Evolutionary conservation across 2,113 vertebrate genomes (phyloP).

Genomic region (Thinocorus orbignyianus): DNA sequence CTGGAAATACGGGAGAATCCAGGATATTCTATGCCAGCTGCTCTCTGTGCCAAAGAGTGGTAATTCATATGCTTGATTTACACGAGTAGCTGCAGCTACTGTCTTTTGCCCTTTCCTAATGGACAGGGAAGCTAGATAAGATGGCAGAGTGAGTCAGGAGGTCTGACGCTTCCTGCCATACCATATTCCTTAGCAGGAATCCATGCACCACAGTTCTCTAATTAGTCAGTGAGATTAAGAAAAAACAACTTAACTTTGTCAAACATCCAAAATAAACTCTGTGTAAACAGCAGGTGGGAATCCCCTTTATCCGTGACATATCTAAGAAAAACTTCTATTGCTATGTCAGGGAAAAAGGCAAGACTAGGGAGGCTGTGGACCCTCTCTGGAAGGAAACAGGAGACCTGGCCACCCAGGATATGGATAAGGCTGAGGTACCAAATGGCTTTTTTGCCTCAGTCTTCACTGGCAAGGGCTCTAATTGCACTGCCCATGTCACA

Average conservation of each 20-base stretch:
- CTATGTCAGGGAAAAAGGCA: too few species aligned
- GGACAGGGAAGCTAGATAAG: background rate
- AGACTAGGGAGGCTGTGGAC: too few species aligned
- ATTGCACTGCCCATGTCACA: too few species aligned
- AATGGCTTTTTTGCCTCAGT: too few species aligned
- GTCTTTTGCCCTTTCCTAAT: background rate
- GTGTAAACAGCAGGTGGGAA: background rate
- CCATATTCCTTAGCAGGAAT: background rate
- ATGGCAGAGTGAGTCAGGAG: background rate
- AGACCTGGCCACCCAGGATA: too few species aligned
- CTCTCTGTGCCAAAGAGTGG: accelerated
- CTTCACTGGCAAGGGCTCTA: too few species aligned
- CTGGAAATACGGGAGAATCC: background rate
- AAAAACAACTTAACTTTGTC: background rate
- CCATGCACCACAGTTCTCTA: background rate
- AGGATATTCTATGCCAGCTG: background rate
- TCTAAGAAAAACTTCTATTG: too few species aligned
- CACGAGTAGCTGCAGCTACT: background rate
- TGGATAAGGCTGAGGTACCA: too few species aligned
- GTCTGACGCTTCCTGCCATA: accelerated
- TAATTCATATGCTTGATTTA: background rate
- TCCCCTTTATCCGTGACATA: too few species aligned
- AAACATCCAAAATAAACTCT: background rate
- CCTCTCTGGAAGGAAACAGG: too few species aligned
- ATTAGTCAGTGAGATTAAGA: background rate